Evolutionary conservation across 2,797 vertebrate species (phyloP).

Genomic region (Loris lydekkerianus): DNA sequence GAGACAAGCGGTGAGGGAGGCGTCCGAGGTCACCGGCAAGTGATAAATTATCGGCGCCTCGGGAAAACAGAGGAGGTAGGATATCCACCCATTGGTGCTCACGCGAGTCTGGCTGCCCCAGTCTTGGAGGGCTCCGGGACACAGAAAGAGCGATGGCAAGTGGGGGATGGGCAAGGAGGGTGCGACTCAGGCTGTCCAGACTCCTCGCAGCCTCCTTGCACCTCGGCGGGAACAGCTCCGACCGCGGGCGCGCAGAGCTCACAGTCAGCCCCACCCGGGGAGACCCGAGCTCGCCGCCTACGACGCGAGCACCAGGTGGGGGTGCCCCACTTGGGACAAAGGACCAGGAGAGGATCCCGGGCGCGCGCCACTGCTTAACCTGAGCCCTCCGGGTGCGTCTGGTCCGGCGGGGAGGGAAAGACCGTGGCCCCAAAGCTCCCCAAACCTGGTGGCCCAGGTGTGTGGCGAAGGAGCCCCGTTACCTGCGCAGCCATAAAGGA

Average conservation of each 20-base stretch:
- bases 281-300: neutral
- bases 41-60: neutral
- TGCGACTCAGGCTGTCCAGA: neutral
- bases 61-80: neutral
- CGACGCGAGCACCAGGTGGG: constrained; percentile 48
- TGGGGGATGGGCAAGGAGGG: neutral
- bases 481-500: constrained; percentile 99
- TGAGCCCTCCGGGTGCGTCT: neutral
- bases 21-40: neutral
- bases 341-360: neutral
- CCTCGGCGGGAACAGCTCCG: neutral
- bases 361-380: neutral
- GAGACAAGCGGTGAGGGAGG: neutral
- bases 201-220: neutral
- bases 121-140: neutral
- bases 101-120: neutral
- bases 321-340: constrained; percentile 54
- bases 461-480: constrained; percentile 66
- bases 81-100: neutral
- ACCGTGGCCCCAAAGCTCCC: neutral
- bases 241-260: neutral
- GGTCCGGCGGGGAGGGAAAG: neutral
- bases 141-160: neutral
- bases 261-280: neutral
- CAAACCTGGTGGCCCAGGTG: neutral